Conservation (phyloP, 2,797 vertebrate genomes). For the Sylvia borin region DNA sequence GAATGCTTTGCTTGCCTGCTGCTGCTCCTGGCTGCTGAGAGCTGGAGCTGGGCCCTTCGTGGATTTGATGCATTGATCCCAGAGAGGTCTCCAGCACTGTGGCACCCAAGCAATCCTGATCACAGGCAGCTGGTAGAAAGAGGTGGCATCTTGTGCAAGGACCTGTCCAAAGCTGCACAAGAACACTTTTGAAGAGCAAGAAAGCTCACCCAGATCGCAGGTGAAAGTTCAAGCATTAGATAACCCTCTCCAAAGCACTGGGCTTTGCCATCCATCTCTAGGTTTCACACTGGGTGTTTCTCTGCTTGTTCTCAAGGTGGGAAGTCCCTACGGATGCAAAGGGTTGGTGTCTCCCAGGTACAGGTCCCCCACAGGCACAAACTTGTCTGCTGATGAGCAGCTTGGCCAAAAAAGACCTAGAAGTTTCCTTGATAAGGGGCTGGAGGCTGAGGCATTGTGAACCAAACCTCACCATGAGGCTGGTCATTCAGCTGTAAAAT, state of each 20-base stretch:
- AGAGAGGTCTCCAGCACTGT: rapidly evolving
- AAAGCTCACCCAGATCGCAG: not conserved
- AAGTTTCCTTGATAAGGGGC: not conserved
- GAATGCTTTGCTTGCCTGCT: not conserved
- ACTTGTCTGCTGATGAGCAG: rapidly evolving
- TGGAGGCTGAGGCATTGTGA: not conserved
- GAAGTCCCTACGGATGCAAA: not conserved
- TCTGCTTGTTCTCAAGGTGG: not conserved
- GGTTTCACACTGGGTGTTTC: not conserved
- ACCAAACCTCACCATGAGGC: not conserved
- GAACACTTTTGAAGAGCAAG: not conserved
- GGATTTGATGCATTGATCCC: not conserved
- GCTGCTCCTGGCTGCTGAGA: not conserved
- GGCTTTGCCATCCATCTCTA: not conserved
- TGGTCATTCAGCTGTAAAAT: conserved; percentile 47
- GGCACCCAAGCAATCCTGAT: not conserved
- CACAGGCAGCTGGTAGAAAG: not conserved
- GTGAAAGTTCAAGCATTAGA: rapidly evolving
- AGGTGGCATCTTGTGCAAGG: not conserved
- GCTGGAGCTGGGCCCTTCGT: not conserved
- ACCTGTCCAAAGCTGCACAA: not conserved
- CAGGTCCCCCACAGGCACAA: rapidly evolving
- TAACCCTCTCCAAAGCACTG: not conserved
- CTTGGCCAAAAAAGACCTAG: not conserved
- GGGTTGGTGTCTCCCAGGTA: not conserved